Evolutionary conservation across 2,113 vertebrate species (phyloP).

Genomic region (Entomyzon cyanotis): DNA sequence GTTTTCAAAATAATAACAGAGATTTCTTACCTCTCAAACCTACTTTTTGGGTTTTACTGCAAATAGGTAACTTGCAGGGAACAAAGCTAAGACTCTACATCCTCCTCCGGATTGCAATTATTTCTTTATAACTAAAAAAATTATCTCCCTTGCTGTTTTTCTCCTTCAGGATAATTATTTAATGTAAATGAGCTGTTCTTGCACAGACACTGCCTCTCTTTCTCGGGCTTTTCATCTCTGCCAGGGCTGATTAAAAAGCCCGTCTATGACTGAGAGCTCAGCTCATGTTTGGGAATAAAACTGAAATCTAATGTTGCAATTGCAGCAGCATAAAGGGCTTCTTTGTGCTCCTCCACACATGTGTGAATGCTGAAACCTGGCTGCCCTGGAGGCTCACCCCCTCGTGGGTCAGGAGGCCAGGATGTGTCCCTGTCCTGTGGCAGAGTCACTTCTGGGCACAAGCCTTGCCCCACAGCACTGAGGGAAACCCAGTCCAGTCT

Average conservation of each 20-base stretch:
- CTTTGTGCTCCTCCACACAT: slow-evolving; percentile 67
- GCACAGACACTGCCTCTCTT: slow-evolving; percentile 66
- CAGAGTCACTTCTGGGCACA: neutral
- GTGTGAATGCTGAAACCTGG: slow-evolving; percentile 42
- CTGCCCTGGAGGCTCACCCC: slow-evolving; percentile 42
- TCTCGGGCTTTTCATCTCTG: slow-evolving; percentile 67
- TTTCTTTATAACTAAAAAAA: slow-evolving; percentile 71
- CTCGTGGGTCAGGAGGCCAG: slow-evolving; percentile 41
- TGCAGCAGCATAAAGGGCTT: slow-evolving; percentile 59
- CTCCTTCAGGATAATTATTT: slow-evolving; percentile 66
- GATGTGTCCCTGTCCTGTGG: slow-evolving; percentile 1
- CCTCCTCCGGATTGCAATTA: slow-evolving; percentile 28
- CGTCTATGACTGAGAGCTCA: slow-evolving; percentile 53
- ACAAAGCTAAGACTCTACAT: slow-evolving; percentile 9
- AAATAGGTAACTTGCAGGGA: slow-evolving; percentile 37
- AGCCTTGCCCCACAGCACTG: neutral
- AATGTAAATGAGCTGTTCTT: slow-evolving; percentile 68
- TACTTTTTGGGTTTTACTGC: neutral
- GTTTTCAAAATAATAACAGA: neutral
- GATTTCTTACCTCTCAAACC: neutral
- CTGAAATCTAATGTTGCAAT: slow-evolving; percentile 68
- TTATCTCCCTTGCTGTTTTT: slow-evolving; percentile 35
- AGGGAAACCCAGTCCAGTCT: neutral
- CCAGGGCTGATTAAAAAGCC: slow-evolving; percentile 67
- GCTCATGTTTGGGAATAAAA: slow-evolving; percentile 64